These are phyloP conservation scores for Lophius americanus DNA, from an alignment of 2,797 vertebrate species.

Conservation along the genomic window DNA sequence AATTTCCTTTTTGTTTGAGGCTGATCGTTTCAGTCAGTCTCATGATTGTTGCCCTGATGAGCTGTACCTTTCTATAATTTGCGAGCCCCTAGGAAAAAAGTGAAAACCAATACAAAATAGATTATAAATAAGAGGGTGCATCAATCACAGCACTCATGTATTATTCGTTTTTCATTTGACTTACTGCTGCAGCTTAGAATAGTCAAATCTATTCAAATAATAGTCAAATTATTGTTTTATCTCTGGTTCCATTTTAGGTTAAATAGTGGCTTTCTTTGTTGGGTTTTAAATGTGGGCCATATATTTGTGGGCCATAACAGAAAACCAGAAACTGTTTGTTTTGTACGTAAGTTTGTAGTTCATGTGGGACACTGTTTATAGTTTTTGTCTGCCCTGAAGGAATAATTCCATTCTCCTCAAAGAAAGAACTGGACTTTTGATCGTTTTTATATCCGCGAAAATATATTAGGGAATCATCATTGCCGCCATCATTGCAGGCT, in stretches of 20 bases:
- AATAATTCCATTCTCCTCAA: too few relatives aligned
- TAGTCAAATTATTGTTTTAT: slow-evolving; percentile 40
- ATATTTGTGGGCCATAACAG: background rate
- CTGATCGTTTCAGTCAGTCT: background rate
- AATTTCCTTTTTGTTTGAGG: too few relatives aligned
- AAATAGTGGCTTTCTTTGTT: slow-evolving; percentile 14
- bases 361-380: background rate
- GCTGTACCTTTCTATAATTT: slow-evolving; percentile 48
- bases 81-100: slow-evolving; percentile 45
- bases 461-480: too few relatives aligned
- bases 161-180: slow-evolving; percentile 73
- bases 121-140: slow-evolving; percentile 79
- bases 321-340: slow-evolving; percentile 1
- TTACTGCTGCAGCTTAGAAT: slow-evolving; percentile 53
- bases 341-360: background rate
- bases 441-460: too few relatives aligned
- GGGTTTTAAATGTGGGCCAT: background rate
- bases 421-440: too few relatives aligned
- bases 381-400: too few relatives aligned
- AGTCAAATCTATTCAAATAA: slow-evolving; percentile 19
- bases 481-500: too few relatives aligned
- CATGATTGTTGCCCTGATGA: slow-evolving; percentile 12
- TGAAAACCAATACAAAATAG: slow-evolving; percentile 74
- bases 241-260: background rate
- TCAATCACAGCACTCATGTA: slow-evolving; percentile 76